phyloP scores from a whole-genome alignment of 2,888 invertebrate genomes.

The Volucella zonaria region DNA sequence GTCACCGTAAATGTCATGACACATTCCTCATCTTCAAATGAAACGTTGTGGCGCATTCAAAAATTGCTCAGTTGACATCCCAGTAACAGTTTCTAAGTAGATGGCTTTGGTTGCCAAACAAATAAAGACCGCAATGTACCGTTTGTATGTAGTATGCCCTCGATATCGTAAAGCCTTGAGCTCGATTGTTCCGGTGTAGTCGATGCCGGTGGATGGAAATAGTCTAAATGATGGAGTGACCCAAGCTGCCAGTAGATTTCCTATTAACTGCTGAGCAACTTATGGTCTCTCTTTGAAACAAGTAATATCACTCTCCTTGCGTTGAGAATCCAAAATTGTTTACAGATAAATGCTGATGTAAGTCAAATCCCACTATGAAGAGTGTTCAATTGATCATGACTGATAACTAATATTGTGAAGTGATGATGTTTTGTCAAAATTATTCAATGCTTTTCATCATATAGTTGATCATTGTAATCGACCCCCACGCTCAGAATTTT shows the following conservation, averaged over 20 bases:
- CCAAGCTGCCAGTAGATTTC: constrained; percentile 31
- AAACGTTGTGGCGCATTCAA: constrained; percentile 51
- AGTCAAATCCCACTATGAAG: too few relatives aligned
- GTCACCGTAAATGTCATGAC: constrained; percentile 40
- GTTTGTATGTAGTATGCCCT: constrained; percentile 43
- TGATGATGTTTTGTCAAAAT: too few relatives aligned
- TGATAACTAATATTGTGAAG: too few relatives aligned
- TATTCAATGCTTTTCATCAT: too few relatives aligned
- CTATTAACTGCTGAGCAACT: constrained; percentile 53
- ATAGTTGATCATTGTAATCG: too few relatives aligned
- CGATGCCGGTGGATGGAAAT: constrained; percentile 46
- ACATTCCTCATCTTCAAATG: constrained; percentile 47
- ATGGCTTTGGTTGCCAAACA: too few relatives aligned
- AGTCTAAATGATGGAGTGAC: constrained; percentile 47
- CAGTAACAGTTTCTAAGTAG: constrained; percentile 59
- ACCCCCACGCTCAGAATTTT: too few relatives aligned
- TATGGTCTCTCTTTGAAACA: constrained; percentile 53
- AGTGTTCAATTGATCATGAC: too few relatives aligned
- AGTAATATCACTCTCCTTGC: neutral
- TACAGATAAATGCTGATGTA: too few relatives aligned
- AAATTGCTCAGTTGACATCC: constrained; percentile 40
- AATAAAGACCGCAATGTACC: constrained; percentile 55
- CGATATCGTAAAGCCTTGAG: constrained; percentile 32
- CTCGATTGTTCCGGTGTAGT: constrained; percentile 53
- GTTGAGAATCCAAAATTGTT: too few relatives aligned